Percentiles rank a stretch among this genome's conserved stretches.
phyloP scores from a whole-genome alignment of 2,113 vertebrate genomes.

The Lipotes vexillifer region DNA sequence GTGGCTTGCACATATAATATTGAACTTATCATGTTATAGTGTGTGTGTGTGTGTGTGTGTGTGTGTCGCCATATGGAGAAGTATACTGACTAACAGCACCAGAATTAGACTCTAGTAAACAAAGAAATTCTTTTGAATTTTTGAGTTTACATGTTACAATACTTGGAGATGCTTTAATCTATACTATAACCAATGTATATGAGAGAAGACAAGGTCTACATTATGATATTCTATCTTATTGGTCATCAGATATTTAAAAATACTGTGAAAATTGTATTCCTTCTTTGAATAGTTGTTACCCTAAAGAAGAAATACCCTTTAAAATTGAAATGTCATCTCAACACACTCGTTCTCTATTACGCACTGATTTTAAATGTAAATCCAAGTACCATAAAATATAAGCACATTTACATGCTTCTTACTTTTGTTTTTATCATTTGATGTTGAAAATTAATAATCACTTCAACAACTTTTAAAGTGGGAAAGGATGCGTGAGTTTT shows the following conservation, averaged over 20 bases:
- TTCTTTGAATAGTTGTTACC: not conserved
- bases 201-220: not conserved
- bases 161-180: not conserved
- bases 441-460: not conserved
- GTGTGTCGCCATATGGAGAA: not conserved
- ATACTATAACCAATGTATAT: not conserved
- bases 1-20: not conserved
- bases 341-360: not conserved
- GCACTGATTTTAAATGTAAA: not conserved
- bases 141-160: not conserved
- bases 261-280: not conserved
- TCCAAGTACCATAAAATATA: not conserved
- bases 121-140: not conserved
- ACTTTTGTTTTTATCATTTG: not conserved
- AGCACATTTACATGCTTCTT: not conserved
- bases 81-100: not conserved
- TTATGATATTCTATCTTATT: not conserved
- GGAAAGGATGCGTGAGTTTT: not conserved
- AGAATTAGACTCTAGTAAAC: not conserved
- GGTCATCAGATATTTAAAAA: not conserved
- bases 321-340: not conserved
- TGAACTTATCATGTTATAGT: not conserved
- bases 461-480: not conserved
- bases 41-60: not conserved
- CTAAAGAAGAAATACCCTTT: not conserved